These are phyloP conservation scores for Diadophis punctatus DNA, from an alignment of 2,113 vertebrate genomes.

Conservation along the genomic window DNA sequence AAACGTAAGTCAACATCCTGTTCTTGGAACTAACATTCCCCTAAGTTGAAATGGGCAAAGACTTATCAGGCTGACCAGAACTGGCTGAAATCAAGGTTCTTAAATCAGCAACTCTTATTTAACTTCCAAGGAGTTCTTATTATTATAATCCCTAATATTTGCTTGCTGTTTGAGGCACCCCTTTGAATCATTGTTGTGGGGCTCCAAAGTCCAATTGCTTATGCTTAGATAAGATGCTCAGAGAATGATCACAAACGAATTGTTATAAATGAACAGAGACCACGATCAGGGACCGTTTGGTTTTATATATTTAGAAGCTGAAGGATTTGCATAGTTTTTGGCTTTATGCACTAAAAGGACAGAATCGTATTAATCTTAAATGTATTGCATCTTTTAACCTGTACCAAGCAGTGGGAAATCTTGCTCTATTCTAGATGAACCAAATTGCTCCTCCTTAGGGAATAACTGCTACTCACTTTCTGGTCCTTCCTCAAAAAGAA, in stretches of 20 bases:
- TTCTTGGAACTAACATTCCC: rapidly evolving
- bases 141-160: not conserved
- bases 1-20: slow-evolving; percentile 61
- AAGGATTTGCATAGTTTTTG: not conserved
- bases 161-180: not conserved
- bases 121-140: not conserved
- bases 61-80: too few species aligned
- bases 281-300: not conserved
- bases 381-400: not conserved
- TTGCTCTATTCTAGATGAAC: not conserved
- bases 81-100: not conserved
- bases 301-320: not conserved
- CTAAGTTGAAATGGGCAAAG: too few species aligned
- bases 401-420: not conserved
- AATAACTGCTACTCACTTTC: too few species aligned
- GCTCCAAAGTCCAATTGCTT: too few species aligned
- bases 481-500: not conserved
- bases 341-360: not conserved
- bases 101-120: not conserved
- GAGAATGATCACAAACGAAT: not conserved
- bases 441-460: not conserved
- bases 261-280: not conserved
- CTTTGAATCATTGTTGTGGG: not conserved
- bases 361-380: not conserved
- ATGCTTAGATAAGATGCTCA: not conserved